These are phyloP conservation scores for Crocidura indochinensis DNA, from an alignment of 2,797 vertebrate genomes.

Conservation along the genomic window DNA sequence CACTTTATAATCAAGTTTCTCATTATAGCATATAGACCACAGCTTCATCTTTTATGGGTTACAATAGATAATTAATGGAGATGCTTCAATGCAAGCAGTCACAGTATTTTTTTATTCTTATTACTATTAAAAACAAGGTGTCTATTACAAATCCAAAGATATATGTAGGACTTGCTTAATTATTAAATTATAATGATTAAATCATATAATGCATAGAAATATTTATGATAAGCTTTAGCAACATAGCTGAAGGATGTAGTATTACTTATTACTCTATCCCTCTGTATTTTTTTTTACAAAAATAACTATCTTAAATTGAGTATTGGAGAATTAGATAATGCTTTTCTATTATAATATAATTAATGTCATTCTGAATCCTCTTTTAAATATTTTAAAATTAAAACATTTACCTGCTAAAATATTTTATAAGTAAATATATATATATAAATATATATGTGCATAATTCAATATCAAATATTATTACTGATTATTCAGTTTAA, in stretches of 20 bases:
- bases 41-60: neutral
- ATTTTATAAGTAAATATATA: too few relatives aligned
- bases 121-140: conserved; percentile 37
- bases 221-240: conserved; percentile 3
- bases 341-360: conserved; percentile 5
- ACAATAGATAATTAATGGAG: neutral
- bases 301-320: neutral
- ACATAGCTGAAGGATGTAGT: neutral
- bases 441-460: too few relatives aligned
- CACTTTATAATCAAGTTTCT: neutral
- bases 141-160: neutral
- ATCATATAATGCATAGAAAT: neutral
- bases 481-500: neutral
- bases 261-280: neutral
- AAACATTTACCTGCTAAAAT: neutral
- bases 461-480: too few relatives aligned
- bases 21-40: neutral
- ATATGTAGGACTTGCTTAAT: neutral
- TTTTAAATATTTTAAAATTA: neutral
- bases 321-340: neutral
- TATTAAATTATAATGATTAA: neutral
- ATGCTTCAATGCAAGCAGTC: neutral
- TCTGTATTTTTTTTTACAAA: neutral
- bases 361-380: neutral
- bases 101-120: neutral